These are phyloP conservation scores for Crioceris asparagi DNA, from an alignment of 2,888 invertebrate species.

Conservation along the genomic window DNA sequence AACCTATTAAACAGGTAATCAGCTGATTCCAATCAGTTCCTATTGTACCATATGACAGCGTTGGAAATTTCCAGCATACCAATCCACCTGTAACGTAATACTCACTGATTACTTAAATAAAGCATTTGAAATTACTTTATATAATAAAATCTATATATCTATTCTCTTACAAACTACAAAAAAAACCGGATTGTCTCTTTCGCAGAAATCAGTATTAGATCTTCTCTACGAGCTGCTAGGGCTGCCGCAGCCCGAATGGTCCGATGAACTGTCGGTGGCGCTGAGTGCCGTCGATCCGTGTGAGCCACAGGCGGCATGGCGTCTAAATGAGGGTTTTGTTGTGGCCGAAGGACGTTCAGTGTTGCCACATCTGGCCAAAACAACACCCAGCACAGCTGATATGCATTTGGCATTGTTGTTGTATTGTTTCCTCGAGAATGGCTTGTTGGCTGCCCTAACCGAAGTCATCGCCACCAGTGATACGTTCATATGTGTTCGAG, in stretches of 20 bases:
- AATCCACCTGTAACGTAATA: too few species aligned
- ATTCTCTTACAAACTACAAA: too few species aligned
- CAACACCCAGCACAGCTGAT: slow-evolving; percentile 81
- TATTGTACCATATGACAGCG: too few species aligned
- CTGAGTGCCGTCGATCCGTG: slow-evolving; percentile 82
- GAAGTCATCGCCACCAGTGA: slow-evolving; percentile 87
- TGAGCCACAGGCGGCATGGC: slow-evolving; percentile 76
- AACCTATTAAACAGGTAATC: too few species aligned
- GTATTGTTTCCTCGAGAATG: slow-evolving; percentile 78
- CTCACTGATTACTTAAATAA: too few species aligned
- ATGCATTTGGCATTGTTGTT: slow-evolving; percentile 83
- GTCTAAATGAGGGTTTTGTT: slow-evolving; percentile 87
- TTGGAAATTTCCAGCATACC: too few species aligned
- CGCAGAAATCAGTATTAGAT: slow-evolving; percentile 83
- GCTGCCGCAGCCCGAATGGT: slow-evolving; percentile 83
- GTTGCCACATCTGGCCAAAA: slow-evolving; percentile 74
- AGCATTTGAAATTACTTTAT: too few species aligned
- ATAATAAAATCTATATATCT: too few species aligned
- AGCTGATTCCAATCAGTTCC: too few species aligned
- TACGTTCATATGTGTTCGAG: slow-evolving; percentile 80
- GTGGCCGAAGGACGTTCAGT: slow-evolving; percentile 79
- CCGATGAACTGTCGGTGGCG: slow-evolving; percentile 83
- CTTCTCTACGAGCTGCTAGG: slow-evolving; percentile 83
- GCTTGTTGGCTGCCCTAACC: slow-evolving; percentile 77
- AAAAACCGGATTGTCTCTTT: too few species aligned